Base-by-base conservation (phyloP, 2,113 vertebrate genomes). In the Romanogobio albipinnatus region DNA sequence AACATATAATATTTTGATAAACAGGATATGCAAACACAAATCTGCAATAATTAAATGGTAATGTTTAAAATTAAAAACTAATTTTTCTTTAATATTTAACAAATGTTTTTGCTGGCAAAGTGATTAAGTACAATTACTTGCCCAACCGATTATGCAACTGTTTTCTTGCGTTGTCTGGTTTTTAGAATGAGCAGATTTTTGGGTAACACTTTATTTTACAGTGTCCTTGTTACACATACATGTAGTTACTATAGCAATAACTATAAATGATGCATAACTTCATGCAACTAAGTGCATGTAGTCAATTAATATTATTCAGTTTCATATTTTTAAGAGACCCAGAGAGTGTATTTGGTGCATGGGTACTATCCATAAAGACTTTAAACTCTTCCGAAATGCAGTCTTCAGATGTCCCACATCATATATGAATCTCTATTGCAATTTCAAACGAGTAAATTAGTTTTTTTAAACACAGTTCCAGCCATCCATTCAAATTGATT, bases 401-500 rank as follows among this genome's bases (percentile, higher is more conserved):
- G 49, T 56, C 53, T 78, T 82, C 59, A 47, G 56, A 53, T 47
- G 14, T 26, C 58, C 49, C 47, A 75, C 71, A 66, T 74, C 15
- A 74, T 36, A 58, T 80, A 68, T 22, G 33, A 75, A 76, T 45
- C 47, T 74, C 15, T 13, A 33, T 45, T 36, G 36, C 26, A 33
- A 33, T 84, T 83, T 85, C 76, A 80, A 59, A 36, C 14, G 39
- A 71, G 7, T 29, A 70, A 39, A 26, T 29, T 6, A 77, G 49
- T 29, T 73, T 76, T 81, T 39, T 75, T 36, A 10, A 33, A 36
- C 79, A 43, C 26, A 19, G 33, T 53, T 75, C 39, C 26, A 75
- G 66, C 26, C 45, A 26, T 49, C 64, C 58, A 66, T 74, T 58
- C 53, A 83, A 85, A 74, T 83, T 36, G 66, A 76, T 84, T 49